Percentiles rank a stretch among this genome's conserved stretches.
phyloP scores from a whole-genome alignment of 2,888 invertebrate species.

The Dicranocentrus wangi region DNA sequence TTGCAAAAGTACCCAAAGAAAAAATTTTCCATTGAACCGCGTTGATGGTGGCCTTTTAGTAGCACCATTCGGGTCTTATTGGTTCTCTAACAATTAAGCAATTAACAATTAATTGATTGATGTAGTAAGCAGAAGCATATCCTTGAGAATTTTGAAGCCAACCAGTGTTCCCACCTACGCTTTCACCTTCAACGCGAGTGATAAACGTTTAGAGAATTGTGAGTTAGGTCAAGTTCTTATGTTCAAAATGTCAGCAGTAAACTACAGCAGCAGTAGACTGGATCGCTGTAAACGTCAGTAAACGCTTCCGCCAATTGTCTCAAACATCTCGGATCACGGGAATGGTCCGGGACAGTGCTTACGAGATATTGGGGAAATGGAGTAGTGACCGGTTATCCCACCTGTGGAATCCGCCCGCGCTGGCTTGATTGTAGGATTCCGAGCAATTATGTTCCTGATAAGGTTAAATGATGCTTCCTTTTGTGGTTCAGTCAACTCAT shows the following conservation, averaged over 20 bases:
- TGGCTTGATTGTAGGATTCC: conserved; percentile 62
- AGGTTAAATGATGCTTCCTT: conserved; percentile 63
- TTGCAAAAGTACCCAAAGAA: too few species aligned
- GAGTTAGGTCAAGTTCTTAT: too few species aligned
- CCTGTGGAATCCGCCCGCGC: conserved; percentile 58
- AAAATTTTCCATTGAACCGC: too few species aligned
- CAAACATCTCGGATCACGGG: conserved; percentile 63
- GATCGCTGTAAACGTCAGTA: too few species aligned
- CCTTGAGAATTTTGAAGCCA: background rate
- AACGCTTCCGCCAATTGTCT: conserved; percentile 17
- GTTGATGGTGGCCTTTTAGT: too few species aligned
- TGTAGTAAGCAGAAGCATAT: conserved; percentile 8
- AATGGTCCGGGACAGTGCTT: conserved; percentile 67
- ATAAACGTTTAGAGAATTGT: too few species aligned
- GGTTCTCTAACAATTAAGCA: background rate
- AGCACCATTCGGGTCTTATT: background rate
- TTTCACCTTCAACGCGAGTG: background rate
- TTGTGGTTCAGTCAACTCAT: conserved; percentile 59
- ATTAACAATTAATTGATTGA: too few species aligned
- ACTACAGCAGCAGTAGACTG: too few species aligned
- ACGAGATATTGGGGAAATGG: conserved; percentile 58
- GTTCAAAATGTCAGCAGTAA: too few species aligned
- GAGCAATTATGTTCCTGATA: conserved; percentile 61
- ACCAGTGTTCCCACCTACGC: background rate
- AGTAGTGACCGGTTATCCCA: conserved; percentile 69